Percentiles rank a stretch among this genome's conserved stretches.
These are phyloP conservation scores for Aurelia coerulea DNA, from an alignment of 30 jellyfish, hydroid and myxozoan genomes.

Conservation along the genomic window DNA sequence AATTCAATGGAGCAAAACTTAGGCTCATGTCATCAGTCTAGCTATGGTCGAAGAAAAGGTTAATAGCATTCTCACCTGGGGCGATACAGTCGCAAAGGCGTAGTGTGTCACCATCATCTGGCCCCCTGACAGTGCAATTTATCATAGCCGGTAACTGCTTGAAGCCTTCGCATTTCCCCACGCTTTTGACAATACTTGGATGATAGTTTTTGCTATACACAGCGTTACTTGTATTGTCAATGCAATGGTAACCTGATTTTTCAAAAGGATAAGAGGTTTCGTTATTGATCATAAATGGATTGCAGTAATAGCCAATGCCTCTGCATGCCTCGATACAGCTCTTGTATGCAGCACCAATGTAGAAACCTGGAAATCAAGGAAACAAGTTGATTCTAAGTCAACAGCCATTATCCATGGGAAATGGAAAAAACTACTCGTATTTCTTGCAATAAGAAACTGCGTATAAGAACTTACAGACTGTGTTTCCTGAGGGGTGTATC, in stretches of 20 bases:
- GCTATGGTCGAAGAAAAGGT: too few species aligned
- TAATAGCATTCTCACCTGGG: constrained; percentile 24
- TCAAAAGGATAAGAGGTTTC: constrained; percentile 17
- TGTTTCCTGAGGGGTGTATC: too few species aligned
- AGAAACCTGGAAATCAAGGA: background rate
- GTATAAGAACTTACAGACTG: too few species aligned
- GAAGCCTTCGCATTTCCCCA: constrained; percentile 65
- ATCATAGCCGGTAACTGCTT: constrained; percentile 25
- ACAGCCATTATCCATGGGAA: too few species aligned
- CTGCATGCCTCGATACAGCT: constrained; percentile 49
- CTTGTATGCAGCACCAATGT: constrained; percentile 5
- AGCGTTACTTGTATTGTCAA: constrained; percentile 21
- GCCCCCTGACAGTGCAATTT: constrained; percentile 39
- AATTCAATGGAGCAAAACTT: too few species aligned
- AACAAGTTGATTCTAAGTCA: too few species aligned
- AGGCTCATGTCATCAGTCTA: too few species aligned
- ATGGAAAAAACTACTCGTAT: too few species aligned
- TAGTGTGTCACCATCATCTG: constrained; percentile 40
- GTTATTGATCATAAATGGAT: background rate
- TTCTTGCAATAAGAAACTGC: too few species aligned
- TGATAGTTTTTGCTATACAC: constrained; percentile 49
- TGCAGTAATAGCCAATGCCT: constrained; percentile 20
- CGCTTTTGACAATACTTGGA: constrained; percentile 36
- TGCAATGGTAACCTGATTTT: constrained; percentile 22
- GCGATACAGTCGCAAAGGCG: constrained; percentile 73